These are phyloP conservation scores for Thunnus maccoyii DNA, from an alignment of 2,113 vertebrate species.

Conservation along the genomic window DNA sequence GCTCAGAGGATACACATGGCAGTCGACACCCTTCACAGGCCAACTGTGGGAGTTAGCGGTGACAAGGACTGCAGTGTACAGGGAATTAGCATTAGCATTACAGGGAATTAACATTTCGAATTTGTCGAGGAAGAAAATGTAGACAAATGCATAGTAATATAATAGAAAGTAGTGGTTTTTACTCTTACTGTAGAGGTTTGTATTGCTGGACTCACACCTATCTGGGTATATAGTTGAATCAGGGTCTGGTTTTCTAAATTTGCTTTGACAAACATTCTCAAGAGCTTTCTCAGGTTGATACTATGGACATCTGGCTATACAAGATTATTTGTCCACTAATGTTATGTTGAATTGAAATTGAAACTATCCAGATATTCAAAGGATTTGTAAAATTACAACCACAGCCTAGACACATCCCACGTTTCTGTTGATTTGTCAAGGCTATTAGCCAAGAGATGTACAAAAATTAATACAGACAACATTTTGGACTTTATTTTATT, in stretches of 20 bases:
- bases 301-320: slow-evolving; percentile 10
- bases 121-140: too few relatives aligned
- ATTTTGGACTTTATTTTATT: not conserved
- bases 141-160: too few relatives aligned
- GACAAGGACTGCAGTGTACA: too few relatives aligned
- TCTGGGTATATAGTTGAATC: too few relatives aligned
- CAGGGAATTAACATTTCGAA: too few relatives aligned
- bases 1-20: not conserved
- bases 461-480: slow-evolving; percentile 29
- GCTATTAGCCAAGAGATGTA: slow-evolving; percentile 13
- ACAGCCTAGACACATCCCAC: not conserved
- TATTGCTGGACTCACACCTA: too few relatives aligned
- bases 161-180: too few relatives aligned
- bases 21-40: not conserved
- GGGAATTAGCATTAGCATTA: too few relatives aligned
- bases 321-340: not conserved
- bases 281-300: not conserved
- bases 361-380: slow-evolving; percentile 18
- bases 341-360: not conserved
- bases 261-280: not conserved
- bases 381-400: slow-evolving; percentile 15
- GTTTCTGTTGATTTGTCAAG: slow-evolving; percentile 18
- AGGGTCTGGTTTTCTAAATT: not conserved
- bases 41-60: not conserved
- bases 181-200: too few relatives aligned